Evolutionary conservation across 2,113 vertebrate genomes (phyloP).

Genomic region (Macrotis lagotis): DNA sequence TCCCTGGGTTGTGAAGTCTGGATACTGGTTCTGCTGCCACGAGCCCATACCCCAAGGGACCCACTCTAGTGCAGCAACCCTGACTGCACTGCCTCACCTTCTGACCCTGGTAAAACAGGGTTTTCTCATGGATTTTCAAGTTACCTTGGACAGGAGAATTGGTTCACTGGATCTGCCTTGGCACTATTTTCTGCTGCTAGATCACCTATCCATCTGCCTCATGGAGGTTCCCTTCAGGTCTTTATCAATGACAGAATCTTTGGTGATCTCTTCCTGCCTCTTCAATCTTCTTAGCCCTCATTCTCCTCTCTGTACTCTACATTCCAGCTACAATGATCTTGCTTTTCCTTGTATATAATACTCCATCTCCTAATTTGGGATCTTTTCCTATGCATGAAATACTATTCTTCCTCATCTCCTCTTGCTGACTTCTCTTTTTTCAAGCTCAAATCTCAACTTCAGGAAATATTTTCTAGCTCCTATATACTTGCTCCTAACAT

Average conservation of each 20-base stretch:
- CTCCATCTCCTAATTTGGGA: background rate
- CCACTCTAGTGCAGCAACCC: no score
- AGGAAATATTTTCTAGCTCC: background rate
- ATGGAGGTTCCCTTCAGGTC: background rate
- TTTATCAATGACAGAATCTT: background rate
- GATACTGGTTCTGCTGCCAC: no score
- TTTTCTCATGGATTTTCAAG: no score
- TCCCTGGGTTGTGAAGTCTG: no score
- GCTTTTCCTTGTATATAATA: background rate
- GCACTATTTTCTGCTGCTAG: background rate
- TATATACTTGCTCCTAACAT: background rate
- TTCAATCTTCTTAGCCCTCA: background rate
- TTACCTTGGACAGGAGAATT: no score
- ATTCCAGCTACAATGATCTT: background rate
- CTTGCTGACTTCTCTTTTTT: background rate
- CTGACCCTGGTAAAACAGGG: no score
- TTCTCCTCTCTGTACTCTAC: background rate
- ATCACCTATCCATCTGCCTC: background rate
- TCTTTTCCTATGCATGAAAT: background rate
- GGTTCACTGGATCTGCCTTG: no score
- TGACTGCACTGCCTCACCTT: no score
- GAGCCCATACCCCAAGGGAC: no score
- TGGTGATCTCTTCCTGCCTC: background rate
- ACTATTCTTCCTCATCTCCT: background rate
- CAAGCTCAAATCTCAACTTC: background rate